phyloP scores from a whole-genome alignment of 2,888 invertebrate genomes.

The Pasiphila rectangulata region DNA sequence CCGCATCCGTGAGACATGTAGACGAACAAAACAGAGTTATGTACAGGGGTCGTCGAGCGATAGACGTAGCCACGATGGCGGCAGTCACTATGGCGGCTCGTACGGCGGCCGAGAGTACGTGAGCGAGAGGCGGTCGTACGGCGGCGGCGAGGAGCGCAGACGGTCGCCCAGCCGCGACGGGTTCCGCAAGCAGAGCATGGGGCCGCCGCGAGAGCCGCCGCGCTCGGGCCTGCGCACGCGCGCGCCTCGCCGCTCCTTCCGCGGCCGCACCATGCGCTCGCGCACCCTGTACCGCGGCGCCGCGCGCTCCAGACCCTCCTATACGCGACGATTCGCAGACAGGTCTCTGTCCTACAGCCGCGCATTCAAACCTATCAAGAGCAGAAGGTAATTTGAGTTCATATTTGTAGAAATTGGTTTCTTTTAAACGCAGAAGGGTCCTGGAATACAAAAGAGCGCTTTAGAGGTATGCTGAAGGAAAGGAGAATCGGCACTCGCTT shows the following conservation, averaged over 20 bases:
- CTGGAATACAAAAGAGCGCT: constrained; percentile 5
- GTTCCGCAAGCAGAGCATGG: constrained; percentile 75
- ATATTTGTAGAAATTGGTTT: constrained; percentile 32
- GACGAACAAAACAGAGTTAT: constrained; percentile 71
- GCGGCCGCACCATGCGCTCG: constrained; percentile 78
- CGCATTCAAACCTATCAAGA: constrained; percentile 70
- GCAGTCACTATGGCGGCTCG: constrained; percentile 78
- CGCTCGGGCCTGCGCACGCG: constrained; percentile 69
- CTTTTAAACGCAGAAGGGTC: constrained; percentile 10
- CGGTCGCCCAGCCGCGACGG: constrained; percentile 77
- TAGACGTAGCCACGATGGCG: constrained; percentile 81
- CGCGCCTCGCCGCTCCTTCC: constrained; percentile 77
- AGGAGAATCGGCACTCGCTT: neutral
- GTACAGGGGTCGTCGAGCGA: constrained; percentile 79
- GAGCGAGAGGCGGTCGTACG: constrained; percentile 73
- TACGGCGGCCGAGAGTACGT: constrained; percentile 79
- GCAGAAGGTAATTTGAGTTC: constrained; percentile 73
- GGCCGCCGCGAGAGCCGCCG: constrained; percentile 71
- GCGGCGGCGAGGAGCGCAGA: constrained; percentile 78
- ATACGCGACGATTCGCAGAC: constrained; percentile 65
- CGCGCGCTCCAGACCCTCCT: constrained; percentile 75
- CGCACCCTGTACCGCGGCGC: constrained; percentile 79
- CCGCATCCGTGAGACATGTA: constrained; percentile 46
- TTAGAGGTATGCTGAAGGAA: constrained; percentile 7
- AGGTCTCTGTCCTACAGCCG: constrained; percentile 68